These are phyloP conservation scores for Hyles euphorbiae DNA, from an alignment of 1,140 invertebrate genomes.

Conservation along the genomic window DNA sequence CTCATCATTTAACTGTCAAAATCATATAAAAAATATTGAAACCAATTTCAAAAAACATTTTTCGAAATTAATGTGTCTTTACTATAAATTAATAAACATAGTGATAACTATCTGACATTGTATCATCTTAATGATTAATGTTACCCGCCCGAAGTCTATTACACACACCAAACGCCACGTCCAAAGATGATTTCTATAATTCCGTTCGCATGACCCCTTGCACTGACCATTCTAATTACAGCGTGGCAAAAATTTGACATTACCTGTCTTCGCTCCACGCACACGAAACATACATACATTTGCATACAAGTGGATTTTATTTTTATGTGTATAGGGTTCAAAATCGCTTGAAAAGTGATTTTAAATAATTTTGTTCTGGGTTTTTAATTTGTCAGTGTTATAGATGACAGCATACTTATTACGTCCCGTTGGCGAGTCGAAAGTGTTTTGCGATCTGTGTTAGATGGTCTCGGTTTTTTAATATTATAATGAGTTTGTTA, in stretches of 20 bases:
- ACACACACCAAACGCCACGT: constrained; percentile 26
- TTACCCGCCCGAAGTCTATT: not conserved
- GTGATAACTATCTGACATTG: too few relatives aligned
- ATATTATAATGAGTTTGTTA: too few relatives aligned
- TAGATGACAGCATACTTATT: constrained; percentile 54
- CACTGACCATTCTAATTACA: constrained; percentile 47
- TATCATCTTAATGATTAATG: too few relatives aligned
- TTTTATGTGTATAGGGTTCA: not conserved
- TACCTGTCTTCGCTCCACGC: constrained; percentile 27
- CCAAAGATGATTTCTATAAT: constrained; percentile 50
- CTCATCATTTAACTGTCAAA: too few relatives aligned
- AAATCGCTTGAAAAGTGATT: not conserved
- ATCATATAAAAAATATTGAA: too few relatives aligned
- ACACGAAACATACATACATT: not conserved
- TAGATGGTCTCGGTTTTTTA: constrained; percentile 13
- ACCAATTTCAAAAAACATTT: too few relatives aligned
- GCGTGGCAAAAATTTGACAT: constrained; percentile 42
- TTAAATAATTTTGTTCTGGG: not conserved
- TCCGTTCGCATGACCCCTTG: constrained; percentile 60
- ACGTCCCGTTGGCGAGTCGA: constrained; percentile 27
- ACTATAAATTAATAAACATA: too few relatives aligned
- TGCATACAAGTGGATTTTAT: not conserved
- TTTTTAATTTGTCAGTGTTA: constrained; percentile 62
- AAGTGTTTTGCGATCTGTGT: constrained; percentile 25
- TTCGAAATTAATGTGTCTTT: too few relatives aligned